Base-by-base conservation (phyloP, 2,113 vertebrate genomes). In the Trogon melanurus region DNA sequence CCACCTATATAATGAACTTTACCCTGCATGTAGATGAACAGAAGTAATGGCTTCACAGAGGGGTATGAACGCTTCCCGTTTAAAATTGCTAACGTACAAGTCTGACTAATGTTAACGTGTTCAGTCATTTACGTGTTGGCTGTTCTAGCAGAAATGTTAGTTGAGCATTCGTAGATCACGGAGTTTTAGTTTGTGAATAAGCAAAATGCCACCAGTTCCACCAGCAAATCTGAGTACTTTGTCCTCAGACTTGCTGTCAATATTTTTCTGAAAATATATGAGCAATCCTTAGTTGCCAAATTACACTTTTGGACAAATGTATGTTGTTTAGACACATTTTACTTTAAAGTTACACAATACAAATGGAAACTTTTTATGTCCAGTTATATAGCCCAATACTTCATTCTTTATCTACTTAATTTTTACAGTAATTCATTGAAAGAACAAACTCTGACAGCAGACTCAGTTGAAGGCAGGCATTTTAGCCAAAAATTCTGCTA, bases 11-110 rank as follows among this genome's bases (percentile, higher is more conserved):
- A 88, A 96, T 90, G 67, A 97, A 92, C 82, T 93, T 96, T 90
- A 93, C 85, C 95, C 89, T 96, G 95, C 95, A 92, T 97, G 96
- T 96, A 96, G 96, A 93, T 89, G 61, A 93, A 93, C 95, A 87
- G 95, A 93, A 93, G 91, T 95, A 96, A 93, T 95, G 95, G 95
- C 94, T 96, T 96, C 95, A 91, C 94, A 91, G 75, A 96, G 85
- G 89, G 79, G 67, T 96, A 48, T 94, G 92, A 92, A 92, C 73
- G 95, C 94, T 88, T 95, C 76, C 64, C 91, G 6, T 95, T 96
- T 92, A 81, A 41, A 94, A 84, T 81, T 93, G 72, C 79, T 96
- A 93, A 85, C 30, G 4, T 92, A 79, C 76, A 70, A 88, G 38
- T 86, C 83, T 95, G 88, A 81, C 58, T 96, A 92, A 90, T 89